Evolutionary conservation across 2,113 vertebrate genomes (phyloP), one percentile per base, ranked within the genome.

Genomic region (Megaptera novaeangliae): DNA sequence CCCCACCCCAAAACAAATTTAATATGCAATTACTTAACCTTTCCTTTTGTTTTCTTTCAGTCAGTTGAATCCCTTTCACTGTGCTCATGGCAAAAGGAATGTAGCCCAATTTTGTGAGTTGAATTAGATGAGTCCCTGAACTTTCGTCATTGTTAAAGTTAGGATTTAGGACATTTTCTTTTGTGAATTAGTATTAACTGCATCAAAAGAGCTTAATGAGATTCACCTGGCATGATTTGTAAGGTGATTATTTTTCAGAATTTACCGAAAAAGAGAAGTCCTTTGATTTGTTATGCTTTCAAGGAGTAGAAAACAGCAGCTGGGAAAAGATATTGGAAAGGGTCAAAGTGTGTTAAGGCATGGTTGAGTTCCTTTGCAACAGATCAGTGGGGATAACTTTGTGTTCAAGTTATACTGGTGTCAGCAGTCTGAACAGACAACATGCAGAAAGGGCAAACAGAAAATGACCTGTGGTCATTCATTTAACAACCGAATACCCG

Each of bases 141-240:
- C 69, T 96, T 96, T 77, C 11, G 2, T 96, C 80, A 88, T 66
- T 46, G n/a, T 94, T 93, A 57, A 86, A 95, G 89, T 74, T 8
- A n/a, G 83, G 86, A 93, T 94, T 97, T 92, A 81, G 63, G 57
- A 77, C 36, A 68, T 44, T 97, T 96, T 95, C 64, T 82, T 90
- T 96, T 92, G 87, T 72, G 77, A 97, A 85, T 97, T 90, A 66
- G 44, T 69, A 94, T 95, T 92, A 92, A 81, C 87, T 44, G 69
- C 69, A 84, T 52, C 80, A 82, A 96, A 97, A 96, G 59, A 87
- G 49, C 82, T 97, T 88, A 94, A 97, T 96, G 74, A 97, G 55
- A 74, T 64, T 96, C 94, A 94, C 57, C 59, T 96, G 94, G 69
- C 31, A 87, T 88, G 90, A 86, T 75, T 94, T 61, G 25, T 85